Base-by-base conservation (phyloP, 2,888 invertebrate genomes). In the Augochlorella aurata region DNA sequence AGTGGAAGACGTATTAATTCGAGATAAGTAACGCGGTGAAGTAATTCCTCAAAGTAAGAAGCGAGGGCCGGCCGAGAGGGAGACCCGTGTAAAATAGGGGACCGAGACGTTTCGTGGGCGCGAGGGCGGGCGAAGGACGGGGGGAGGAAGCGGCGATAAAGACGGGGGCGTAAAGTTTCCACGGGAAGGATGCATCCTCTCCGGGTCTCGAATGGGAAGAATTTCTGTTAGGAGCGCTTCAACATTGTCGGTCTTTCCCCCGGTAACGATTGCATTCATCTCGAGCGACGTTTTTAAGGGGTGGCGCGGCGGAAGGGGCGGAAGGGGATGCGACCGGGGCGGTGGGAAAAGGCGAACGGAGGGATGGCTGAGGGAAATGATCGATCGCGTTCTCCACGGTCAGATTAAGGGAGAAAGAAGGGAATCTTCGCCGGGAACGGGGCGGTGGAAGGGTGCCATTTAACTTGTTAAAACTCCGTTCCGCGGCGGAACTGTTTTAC, bases 1-100 rank as follows among this genome's bases (percentile, higher is more conserved):
- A 74, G 69, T 69, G 47, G 61, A 66, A 58, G 74, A 76, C 67
- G 75, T 86, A 85, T 87, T 87, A 87, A 87, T 87, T 73, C 58
- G 63, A 81, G 83, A 81, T 82, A 83, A 87, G 83, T 82, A 78
- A 78, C 68, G 71, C 52, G 45, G 63, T 73, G 77, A 79, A 79
- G 72, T 77, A 79, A 77, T 85, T 81, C 69, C 58, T 77, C 66
- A 61, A 58, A 77, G 74, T 71, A 78, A 70, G 61, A 44, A 78
- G 47, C 8, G 73, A 24, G 9, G 54, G 66, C 2, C 4, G 70
- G 3, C n/a, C 67, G 67, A 65, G 68, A 58, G 77, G 58, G 47
- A 65, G 52, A 45, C 38, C 24, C 10, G 67, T 21, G 50, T 21
- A 38, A 24, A 65, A 45, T 49, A 61, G 21, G 65, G 63, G 38